These are phyloP conservation scores for Orussus abietinus DNA, from an alignment of 1,140 invertebrate genomes.

Conservation along the genomic window DNA sequence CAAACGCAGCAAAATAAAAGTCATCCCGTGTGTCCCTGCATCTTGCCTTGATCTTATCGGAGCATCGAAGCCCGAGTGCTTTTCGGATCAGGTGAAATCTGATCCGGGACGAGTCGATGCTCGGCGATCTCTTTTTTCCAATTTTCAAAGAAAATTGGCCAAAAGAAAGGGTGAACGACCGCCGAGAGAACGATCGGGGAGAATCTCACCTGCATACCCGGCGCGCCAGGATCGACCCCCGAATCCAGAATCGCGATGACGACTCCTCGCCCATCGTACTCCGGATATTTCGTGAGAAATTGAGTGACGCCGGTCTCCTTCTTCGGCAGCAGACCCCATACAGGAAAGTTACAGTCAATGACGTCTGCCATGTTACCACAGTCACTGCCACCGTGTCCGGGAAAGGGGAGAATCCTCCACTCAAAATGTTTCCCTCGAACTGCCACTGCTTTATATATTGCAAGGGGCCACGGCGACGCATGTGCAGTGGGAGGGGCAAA, in stretches of 20 bases:
- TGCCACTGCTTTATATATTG: conserved; percentile 41
- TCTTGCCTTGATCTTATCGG: no score
- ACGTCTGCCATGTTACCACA: conserved; percentile 58
- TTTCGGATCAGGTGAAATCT: no score
- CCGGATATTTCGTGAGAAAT: conserved; percentile 87
- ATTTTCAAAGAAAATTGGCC: no score
- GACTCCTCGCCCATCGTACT: conserved; percentile 88
- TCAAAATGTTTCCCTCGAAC: conserved; percentile 44
- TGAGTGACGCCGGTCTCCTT: conserved; percentile 87
- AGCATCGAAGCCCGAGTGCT: no score
- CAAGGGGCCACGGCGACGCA: conserved; percentile 3
- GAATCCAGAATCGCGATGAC: conserved; percentile 96
- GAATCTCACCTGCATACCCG: conserved; percentile 87
- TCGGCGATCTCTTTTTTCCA: no score
- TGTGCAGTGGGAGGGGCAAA: conserved; percentile 2
- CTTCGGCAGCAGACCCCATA: conserved; percentile 85
- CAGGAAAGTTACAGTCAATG: conserved; percentile 74
- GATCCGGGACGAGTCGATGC: no score
- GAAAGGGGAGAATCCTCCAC: conserved; percentile 39
- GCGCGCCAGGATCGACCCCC: conserved; percentile 93
- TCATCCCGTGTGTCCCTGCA: no score
- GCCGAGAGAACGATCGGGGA: no score
- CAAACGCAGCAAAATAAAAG: no score
- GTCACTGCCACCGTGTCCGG: conserved; percentile 24
- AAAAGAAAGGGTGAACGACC: no score